A percentile compares a stretch with the other conserved stretches of the same genome.
These are phyloP conservation scores for Plebejus anna DNA, from an alignment of 2,888 invertebrate species.

Conservation along the genomic window DNA sequence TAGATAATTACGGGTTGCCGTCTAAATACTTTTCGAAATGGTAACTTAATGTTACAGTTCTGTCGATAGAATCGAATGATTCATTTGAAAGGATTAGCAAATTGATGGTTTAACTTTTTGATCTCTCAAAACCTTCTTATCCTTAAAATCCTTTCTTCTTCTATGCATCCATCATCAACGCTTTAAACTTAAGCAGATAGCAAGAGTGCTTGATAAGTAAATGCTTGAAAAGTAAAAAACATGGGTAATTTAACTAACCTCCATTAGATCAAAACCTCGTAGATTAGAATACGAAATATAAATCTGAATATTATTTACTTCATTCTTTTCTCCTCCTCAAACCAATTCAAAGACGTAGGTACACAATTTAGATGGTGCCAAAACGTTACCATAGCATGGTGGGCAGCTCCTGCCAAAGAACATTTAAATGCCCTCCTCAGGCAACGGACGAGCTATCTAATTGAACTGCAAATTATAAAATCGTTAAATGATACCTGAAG, in stretches of 20 bases:
- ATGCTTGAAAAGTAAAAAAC: no score
- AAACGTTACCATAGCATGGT: constrained; percentile 26
- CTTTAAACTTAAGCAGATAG: background rate
- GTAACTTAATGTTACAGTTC: constrained; percentile 2
- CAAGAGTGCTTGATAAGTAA: background rate
- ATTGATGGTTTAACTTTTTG: background rate
- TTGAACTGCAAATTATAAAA: constrained; percentile 67
- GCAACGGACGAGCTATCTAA: constrained; percentile 49
- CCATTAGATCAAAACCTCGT: no score
- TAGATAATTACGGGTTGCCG: constrained; percentile 4
- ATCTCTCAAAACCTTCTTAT: background rate
- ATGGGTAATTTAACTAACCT: no score
- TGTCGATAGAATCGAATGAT: background rate
- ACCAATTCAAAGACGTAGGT: background rate
- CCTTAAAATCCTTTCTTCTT: background rate
- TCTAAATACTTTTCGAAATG: background rate
- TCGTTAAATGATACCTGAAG: constrained; percentile 53
- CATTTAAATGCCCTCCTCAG: constrained; percentile 59
- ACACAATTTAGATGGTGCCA: background rate
- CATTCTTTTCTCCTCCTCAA: background rate
- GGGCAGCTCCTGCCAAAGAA: constrained; percentile 41
- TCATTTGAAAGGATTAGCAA: background rate
- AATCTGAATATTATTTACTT: no score
- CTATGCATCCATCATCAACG: background rate
- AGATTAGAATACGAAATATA: no score